Evolutionary conservation across 2,888 invertebrate genomes (phyloP), one percentile per base, ranked within the genome.

Genomic region (Ctenicera cuprea): DNA sequence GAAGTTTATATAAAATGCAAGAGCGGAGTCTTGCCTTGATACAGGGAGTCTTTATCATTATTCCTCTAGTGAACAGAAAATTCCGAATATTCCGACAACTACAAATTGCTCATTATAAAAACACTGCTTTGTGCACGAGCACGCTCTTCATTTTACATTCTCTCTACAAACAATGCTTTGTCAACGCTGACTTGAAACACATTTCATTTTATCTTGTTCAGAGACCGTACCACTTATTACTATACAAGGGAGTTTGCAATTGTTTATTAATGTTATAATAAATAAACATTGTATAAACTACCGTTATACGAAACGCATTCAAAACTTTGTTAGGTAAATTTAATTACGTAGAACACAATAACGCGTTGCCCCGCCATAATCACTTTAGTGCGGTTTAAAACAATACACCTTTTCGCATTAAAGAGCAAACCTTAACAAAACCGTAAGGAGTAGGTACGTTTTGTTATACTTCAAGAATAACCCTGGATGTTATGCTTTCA

Each of bases 21-120:
- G 41, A 22, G 38, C 30, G 33, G 50, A 62, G 41, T 43, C 59
- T 18, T 65, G 38, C 20, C 37, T 69, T 52, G 64, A 63, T 68
- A 63, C 45, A 30, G 22, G 38, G 12, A 54, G 18, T 61, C 54
- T 38, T 70, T 64, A 64, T 65, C 57, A 63, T 69, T 65, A 61
- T 69, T 73, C 52, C 69, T 65, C n/a, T 41, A 59, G 45, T 68
- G 73, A 73, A 73, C 68, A 80, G 77, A 71, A 70, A 63, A 73
- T 79, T 80, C 76, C 76, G 79, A 81, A 82, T 80, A 82, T 81
- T 78, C 80, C 78, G 82, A 82, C 82, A 82, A 82, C 82, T 82
- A 83, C 82, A 83, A 83, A 83, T 83, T 83, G 82, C 82, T 83
- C 82, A 83, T 82, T 83, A 83, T 82, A 84, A 83, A 83, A 82